phyloP scores from a whole-genome alignment of 1,140 invertebrate genomes.

The Cephus cinctus region DNA sequence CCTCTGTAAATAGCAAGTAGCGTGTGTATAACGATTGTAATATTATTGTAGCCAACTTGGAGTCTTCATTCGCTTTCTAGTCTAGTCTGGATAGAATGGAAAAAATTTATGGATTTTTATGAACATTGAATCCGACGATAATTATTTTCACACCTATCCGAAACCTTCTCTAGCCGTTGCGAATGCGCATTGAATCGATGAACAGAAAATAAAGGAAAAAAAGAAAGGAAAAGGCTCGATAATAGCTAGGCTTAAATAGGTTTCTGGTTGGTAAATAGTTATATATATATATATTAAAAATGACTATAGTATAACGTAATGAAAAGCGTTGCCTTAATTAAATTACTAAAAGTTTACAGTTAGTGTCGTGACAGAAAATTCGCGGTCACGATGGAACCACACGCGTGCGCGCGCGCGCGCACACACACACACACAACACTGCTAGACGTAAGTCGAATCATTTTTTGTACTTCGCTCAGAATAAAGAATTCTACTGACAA shows the following conservation, averaged over 20 bases:
- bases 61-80: slow-evolving; percentile 38
- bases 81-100: slow-evolving; percentile 39
- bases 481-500: no score
- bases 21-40: slow-evolving; percentile 15
- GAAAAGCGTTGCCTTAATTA: slow-evolving; percentile 45
- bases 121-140: neutral
- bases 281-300: slow-evolving; percentile 37
- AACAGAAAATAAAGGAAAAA: no score
- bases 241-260: no score
- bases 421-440: slow-evolving; percentile 15
- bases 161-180: slow-evolving; percentile 1
- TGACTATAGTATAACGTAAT: slow-evolving; percentile 26
- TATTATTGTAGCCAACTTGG: slow-evolving; percentile 21
- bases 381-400: slow-evolving; percentile 1
- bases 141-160: no score
- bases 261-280: no score
- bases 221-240: no score
- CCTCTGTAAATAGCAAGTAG: slow-evolving; percentile 25
- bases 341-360: no score
- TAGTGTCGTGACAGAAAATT: slow-evolving; percentile 11
- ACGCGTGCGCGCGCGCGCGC: slow-evolving; percentile 8
- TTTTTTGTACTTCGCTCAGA: slow-evolving; percentile 46
- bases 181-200: slow-evolving; percentile 5
- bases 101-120: slow-evolving; percentile 6
- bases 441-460: slow-evolving; percentile 27